Base-by-base conservation (phyloP, 2,797 vertebrate genomes). In the Siniperca scherzeri region DNA sequence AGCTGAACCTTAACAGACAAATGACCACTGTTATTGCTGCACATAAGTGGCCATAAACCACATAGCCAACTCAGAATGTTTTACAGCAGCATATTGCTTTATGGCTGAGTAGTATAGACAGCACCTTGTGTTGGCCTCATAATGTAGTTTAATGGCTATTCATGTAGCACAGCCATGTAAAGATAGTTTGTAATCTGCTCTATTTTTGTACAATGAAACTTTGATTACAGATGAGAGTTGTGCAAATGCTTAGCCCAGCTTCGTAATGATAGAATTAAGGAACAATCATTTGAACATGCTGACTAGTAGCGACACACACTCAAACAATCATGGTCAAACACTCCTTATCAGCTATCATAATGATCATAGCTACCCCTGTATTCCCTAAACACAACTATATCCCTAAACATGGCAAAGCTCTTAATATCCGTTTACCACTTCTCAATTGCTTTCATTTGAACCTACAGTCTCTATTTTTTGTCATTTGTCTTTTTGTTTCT, bases 1-100 rank as follows among this genome's bases (percentile, higher is more conserved):
- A 88, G 73, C 73, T 89, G 70, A 89, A 88, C 78, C 77, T 82
- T 71, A 80, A 84, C 74, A 44, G 78, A 88, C 81, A 89, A 86
- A 85, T 77, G 82, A 40, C 70, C 67, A 4, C 69, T 80, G 76
- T 88, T 89, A 91, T 70, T 87, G 91, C 83, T 78, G 75, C 81
- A 44, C 74, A 72, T 85, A 86, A 91, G 87, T 83, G 82, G 81
- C 79, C 71, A 89, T 93, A 88, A 91, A 91, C 71, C 73, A 62
- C 75, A 13, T 4, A 62, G 80, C 69, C 57, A 73, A 78, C 62
- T 79, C 74, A 56, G 53, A 68, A 74, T 81, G 78, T 85, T 91
- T 90, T 78, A 82, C 80, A 75, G 70, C 76, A 61, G 66, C 83
- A 57, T 81, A 68, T 61, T 8, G 10, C 66, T 80, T 90, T 70